Percentiles rank a stretch among this genome's conserved stretches.
Evolutionary conservation across 2,797 vertebrate genomes (phyloP).

Genomic region (Selene dorsalis): DNA sequence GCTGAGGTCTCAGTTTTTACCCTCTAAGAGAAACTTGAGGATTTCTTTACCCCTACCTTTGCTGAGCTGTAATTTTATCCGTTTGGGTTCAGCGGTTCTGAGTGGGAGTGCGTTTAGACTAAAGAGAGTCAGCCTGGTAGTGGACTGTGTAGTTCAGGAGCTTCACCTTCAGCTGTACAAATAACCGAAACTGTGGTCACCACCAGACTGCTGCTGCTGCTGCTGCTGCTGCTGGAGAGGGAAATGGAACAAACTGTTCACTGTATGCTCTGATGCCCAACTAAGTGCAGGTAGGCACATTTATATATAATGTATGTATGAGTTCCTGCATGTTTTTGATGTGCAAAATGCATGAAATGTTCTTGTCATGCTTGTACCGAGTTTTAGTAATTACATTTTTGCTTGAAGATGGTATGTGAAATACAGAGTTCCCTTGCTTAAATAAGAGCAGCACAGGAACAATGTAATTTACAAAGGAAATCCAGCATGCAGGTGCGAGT

Average conservation of each 20-base stretch:
- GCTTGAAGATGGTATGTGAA: not conserved
- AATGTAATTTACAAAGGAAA: not conserved
- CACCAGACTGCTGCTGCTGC: slow-evolving; percentile 10
- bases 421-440: not conserved
- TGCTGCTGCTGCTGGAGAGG: slow-evolving; percentile 18
- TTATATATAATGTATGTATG: not conserved
- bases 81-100: slow-evolving; percentile 12
- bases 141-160: slow-evolving; percentile 18
- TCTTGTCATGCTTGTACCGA: not conserved
- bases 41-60: not conserved
- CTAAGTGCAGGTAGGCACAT: slow-evolving; percentile 42
- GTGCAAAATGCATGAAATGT: not conserved
- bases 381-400: not conserved
- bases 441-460: not conserved
- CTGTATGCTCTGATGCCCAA: slow-evolving; percentile 4
- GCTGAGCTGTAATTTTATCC: slow-evolving; percentile 34
- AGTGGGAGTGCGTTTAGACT: slow-evolving; percentile 1
- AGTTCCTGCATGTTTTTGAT: not conserved
- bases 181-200: slow-evolving; percentile 10
- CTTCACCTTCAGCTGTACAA: slow-evolving; percentile 31
- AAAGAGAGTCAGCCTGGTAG: slow-evolving; percentile 11
- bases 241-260: slow-evolving; percentile 15
- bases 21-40: not conserved
- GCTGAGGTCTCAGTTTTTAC: slow-evolving; percentile 25
- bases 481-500: not conserved